Evolutionary conservation across 2,797 vertebrate species (phyloP).

Genomic region (Capromys pilorides): DNA sequence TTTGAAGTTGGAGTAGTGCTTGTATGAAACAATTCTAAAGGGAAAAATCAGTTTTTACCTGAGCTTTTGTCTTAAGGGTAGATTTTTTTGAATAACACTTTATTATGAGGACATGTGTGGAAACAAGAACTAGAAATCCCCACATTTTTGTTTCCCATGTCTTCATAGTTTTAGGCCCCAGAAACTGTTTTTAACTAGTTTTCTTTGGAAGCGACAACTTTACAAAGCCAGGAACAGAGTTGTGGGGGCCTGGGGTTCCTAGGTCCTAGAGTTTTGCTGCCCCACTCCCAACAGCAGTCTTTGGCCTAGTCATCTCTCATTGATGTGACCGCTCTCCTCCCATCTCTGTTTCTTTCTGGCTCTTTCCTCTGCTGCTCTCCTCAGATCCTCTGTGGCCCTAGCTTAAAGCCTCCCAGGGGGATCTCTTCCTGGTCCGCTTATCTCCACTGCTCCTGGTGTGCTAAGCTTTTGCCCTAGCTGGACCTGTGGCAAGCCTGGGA

Average conservation of each 20-base stretch:
- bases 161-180: not conserved
- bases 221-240: not conserved
- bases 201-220: not conserved
- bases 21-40: not conserved
- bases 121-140: not conserved
- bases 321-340: not conserved
- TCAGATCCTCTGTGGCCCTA: not conserved
- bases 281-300: not conserved
- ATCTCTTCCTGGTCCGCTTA: not conserved
- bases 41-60: not conserved
- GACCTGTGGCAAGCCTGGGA: not conserved
- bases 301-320: not conserved
- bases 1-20: conserved; percentile 14
- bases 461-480: not conserved
- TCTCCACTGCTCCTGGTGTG: not conserved
- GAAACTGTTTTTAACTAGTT: not conserved
- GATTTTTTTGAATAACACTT: not conserved
- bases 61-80: not conserved
- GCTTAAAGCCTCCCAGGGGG: not conserved
- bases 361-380: not conserved
- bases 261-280: not conserved
- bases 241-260: not conserved
- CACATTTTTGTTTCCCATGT: not conserved
- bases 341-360: not conserved
- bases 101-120: not conserved